Conservation (phyloP, 1,140 invertebrate genomes). For the Hetaerina americana region DNA sequence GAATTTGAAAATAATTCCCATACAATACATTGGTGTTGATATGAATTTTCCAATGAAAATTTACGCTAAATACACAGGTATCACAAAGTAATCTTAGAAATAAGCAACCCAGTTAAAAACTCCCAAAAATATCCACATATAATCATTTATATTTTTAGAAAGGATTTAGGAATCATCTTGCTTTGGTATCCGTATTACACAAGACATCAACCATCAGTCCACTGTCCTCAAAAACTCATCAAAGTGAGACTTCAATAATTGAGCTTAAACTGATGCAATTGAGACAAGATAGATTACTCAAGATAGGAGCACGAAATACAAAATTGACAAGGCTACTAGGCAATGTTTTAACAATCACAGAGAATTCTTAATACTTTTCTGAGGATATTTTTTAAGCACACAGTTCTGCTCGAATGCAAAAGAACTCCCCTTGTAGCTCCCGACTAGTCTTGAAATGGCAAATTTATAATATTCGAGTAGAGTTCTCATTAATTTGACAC, state of each 20-base stretch:
- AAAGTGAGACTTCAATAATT: neutral
- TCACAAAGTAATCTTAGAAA: neutral
- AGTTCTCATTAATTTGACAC: neutral
- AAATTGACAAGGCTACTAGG: neutral
- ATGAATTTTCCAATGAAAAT: neutral
- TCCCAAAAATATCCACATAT: neutral
- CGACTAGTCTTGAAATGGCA: neutral
- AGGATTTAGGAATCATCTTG: neutral
- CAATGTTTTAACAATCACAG: too few species aligned
- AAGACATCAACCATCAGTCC: neutral
- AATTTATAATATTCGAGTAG: neutral
- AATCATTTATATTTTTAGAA: neutral
- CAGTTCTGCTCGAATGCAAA: neutral
- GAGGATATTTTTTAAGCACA: neutral
- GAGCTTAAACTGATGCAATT: neutral
- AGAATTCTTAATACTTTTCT: neutral
- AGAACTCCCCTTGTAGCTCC: neutral
- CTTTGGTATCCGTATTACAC: neutral
- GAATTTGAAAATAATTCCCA: neutral
- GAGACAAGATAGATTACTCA: neutral
- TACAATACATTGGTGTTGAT: neutral
- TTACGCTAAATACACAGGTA: neutral
- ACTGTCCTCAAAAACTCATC: neutral
- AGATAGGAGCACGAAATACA: neutral
- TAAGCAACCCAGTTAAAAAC: neutral